Base-by-base conservation (phyloP, 2,797 vertebrate species). In the Mormyrops attenuatus region DNA sequence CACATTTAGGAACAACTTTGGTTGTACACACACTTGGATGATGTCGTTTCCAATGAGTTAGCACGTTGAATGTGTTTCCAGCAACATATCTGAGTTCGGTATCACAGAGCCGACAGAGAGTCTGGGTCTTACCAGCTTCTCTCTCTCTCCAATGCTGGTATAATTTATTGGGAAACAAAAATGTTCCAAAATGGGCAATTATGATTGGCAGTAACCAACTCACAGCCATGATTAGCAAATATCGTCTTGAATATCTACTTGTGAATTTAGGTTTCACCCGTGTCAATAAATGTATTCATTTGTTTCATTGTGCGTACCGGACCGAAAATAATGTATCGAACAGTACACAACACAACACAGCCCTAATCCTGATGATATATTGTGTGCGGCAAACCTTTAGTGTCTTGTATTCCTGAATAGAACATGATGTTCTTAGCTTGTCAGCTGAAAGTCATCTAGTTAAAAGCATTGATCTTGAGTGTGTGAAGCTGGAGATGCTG, bases 401-500 rank as follows among this genome's bases (percentile, higher is more conserved):
- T 44, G 38, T 5, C 73, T n/a, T 80, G 66, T 69, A 44, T 80
- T 80, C 38, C 73, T 44, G 82, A 85, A 47, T 85, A 85, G 82
- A 69, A 69, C 66, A 69, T 69, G 66, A 69, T 69, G 41, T 85
- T 85, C 38, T 85, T n/a, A 50, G 41, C 82, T 85, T 22, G n/a
- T 22, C 41, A 85, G 41, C 82, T 49, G 82, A 50, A 85, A 85
- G 82, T 85, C 41, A 49, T 47, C 41, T 47, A 22, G 44, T 85
- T 85, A 49, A 50, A 85, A 85, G 47, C 82, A 85, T 85, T 47
- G 82, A 50, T 49, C 82, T 47, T 50, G 82, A 50, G 41, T 85
- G 82, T 85, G 82, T 85, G 47, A 47, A 85, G 82, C 41, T 85
- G 47, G 82, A 85, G 82, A 49, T 85, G 82, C 41, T 49, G 47